These are phyloP conservation scores for Pungitius pungitius DNA, from an alignment of 2,113 vertebrate species.

Conservation along the genomic window DNA sequence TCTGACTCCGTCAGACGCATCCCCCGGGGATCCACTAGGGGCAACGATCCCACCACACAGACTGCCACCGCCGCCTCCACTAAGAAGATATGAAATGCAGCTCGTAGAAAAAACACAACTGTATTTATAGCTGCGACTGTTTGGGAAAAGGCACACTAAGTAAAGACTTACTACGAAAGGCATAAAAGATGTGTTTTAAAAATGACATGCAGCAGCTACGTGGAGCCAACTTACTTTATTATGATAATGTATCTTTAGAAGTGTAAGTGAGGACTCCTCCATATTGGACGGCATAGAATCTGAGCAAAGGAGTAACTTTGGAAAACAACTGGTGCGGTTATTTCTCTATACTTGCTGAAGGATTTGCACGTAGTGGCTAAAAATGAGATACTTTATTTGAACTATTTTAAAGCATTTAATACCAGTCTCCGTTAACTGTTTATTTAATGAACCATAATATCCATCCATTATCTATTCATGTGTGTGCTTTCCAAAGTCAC, in stretches of 20 bases:
- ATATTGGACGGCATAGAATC: not conserved
- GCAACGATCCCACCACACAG: constrained; percentile 45
- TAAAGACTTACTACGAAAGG: constrained; percentile 3
- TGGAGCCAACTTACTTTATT: not conserved
- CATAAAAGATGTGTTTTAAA: constrained; percentile 7
- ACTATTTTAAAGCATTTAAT: not conserved
- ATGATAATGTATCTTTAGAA: not conserved
- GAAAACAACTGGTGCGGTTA: not conserved
- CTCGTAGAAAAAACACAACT: constrained; percentile 27
- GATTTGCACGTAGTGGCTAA: not conserved
- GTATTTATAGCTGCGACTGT: constrained; percentile 22
- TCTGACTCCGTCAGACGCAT: constrained; percentile 53
- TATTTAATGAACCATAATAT: not conserved
- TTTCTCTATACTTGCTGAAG: not conserved
- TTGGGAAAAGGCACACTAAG: not conserved
- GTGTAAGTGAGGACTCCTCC: not conserved
- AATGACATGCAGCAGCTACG: constrained; percentile 1
- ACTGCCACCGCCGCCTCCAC: constrained; percentile 22
- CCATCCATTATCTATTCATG: not conserved
- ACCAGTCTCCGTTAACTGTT: not conserved
- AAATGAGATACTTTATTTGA: constrained; percentile 2
- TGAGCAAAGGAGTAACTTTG: constrained; percentile 1
- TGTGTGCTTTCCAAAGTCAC: not conserved
- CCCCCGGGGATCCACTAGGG: constrained; percentile 44
- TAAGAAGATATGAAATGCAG: constrained; percentile 24